phyloP scores from a whole-genome alignment of 2,888 invertebrate genomes.

The Meiosimyza platycephala region DNA sequence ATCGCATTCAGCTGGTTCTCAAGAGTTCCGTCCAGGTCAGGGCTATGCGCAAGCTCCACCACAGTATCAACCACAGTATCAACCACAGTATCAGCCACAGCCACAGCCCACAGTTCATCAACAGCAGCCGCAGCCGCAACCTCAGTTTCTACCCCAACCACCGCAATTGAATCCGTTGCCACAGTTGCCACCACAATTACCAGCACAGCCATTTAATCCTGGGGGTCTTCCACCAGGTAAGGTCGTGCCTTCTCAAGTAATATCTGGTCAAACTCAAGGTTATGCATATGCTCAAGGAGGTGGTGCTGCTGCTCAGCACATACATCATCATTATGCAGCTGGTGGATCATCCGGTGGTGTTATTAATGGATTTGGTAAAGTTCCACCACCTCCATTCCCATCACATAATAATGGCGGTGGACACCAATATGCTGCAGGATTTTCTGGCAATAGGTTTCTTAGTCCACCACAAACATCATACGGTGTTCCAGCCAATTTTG shows the following conservation, averaged over 20 bases:
- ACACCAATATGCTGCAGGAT: slow-evolving; percentile 27
- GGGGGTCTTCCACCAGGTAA: slow-evolving; percentile 10
- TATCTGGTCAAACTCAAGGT: slow-evolving; percentile 18
- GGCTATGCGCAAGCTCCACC: slow-evolving; percentile 36
- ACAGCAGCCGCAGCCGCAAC: slow-evolving; percentile 3
- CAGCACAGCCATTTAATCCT: slow-evolving; percentile 21
- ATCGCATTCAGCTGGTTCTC: slow-evolving; percentile 24
- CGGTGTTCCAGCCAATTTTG: slow-evolving; percentile 7
- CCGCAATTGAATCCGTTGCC: slow-evolving; percentile 23
- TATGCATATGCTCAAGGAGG: slow-evolving; percentile 22
- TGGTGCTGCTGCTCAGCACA: not conserved
- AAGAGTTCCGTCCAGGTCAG: slow-evolving; percentile 38
- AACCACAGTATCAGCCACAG: slow-evolving; percentile 4
- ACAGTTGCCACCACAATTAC: slow-evolving; percentile 26
- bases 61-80: not conserved
- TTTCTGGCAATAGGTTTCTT: not conserved
- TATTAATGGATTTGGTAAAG: slow-evolving; percentile 41
- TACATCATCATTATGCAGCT: slow-evolving; percentile 31
- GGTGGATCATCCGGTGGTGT: slow-evolving; percentile 24
- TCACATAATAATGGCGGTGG: not conserved
- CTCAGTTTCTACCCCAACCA: not conserved
- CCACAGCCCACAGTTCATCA: not conserved
- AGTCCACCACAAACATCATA: not conserved
- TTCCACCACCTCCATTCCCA: slow-evolving; percentile 32
- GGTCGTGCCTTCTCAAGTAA: slow-evolving; percentile 25